Evolutionary conservation across 1,140 invertebrate genomes (phyloP), one percentile per base, ranked within the genome.

Genomic region (Drosophila kurseongensis): DNA sequence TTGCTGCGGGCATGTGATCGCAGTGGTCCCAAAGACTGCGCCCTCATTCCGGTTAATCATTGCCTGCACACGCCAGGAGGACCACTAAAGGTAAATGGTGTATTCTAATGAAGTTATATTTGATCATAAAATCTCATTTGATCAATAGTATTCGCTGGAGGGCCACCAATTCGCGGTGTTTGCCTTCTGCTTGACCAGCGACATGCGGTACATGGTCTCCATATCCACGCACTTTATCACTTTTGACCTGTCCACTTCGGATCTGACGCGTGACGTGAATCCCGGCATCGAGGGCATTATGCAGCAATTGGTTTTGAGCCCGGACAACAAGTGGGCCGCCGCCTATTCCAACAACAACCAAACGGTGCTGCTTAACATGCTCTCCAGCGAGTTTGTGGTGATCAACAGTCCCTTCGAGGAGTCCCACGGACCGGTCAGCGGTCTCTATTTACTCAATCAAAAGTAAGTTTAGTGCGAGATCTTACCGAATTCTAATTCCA

Each of bases 141-240:
- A 35, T 23, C 93, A 94, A 16, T 92, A 97, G 95, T 99, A 99
- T 91, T 99, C 98, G 0, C 92, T 99, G 41, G 98, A 99, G 94
- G 98, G 98, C 2, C 98, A 99, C 93, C 97, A 98, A 84, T 99
- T 99, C 93, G 98, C 98, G 0, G 98, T 99, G 0, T 99, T 99
- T 93, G 98, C 97, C 10, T 98, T 99, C 79, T 96, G 96, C 47
- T 92, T 99, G 9, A 99, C 98, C 0, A 96, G 97, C 0, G 98
- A 99, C 93, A 97, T 96, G 61, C 96, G 98, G 48, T 98, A 98
- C 92, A 96, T 99, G 45, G 97, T 99, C 0, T 98, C 98, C 6
- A 98, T 99, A 83, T 99, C 98, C 2, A 99, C 99, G 89, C 95
- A 97, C 88, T 98, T 99, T 77, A 98, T 99, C 65, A 99, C 98